Evolutionary conservation across 2,888 invertebrate genomes (phyloP).

Genomic region (Allolobophora icterica): DNA sequence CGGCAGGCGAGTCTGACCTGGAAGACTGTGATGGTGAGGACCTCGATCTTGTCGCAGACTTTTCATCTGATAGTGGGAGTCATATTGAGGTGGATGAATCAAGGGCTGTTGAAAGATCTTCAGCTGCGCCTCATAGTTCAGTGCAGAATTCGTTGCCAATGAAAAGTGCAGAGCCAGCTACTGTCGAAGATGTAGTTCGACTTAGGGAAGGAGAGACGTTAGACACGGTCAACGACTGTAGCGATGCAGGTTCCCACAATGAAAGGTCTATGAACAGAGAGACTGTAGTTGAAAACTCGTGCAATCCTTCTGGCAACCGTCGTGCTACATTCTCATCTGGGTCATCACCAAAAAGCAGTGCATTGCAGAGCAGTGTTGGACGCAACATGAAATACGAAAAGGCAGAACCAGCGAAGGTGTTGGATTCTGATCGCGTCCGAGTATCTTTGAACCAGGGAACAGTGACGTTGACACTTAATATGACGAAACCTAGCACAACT

Average conservation of each 20-base stretch:
- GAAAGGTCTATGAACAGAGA: background rate
- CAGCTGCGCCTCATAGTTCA: background rate
- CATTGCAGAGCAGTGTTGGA: background rate
- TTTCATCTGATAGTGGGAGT: background rate
- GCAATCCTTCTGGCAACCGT: background rate
- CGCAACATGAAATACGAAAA: background rate
- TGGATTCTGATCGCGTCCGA: background rate
- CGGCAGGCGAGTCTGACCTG: constrained; percentile 30
- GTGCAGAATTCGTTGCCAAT: too few relatives aligned
- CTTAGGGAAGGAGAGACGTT: background rate
- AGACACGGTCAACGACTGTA: background rate
- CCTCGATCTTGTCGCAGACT: background rate
- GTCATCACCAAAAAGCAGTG: background rate
- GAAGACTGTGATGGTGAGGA: constrained; percentile 1
- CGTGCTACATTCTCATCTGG: background rate
- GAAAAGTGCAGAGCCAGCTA: background rate
- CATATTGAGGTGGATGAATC: background rate
- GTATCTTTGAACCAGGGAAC: background rate
- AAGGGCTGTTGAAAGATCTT: background rate
- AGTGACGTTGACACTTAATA: background rate
- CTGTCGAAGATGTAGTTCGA: background rate
- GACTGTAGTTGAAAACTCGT: background rate
- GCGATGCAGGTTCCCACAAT: background rate
- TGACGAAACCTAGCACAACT: background rate
- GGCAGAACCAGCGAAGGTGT: background rate